Conservation (phyloP, 2,113 vertebrate genomes). For the Phaethornis superciliosus region DNA sequence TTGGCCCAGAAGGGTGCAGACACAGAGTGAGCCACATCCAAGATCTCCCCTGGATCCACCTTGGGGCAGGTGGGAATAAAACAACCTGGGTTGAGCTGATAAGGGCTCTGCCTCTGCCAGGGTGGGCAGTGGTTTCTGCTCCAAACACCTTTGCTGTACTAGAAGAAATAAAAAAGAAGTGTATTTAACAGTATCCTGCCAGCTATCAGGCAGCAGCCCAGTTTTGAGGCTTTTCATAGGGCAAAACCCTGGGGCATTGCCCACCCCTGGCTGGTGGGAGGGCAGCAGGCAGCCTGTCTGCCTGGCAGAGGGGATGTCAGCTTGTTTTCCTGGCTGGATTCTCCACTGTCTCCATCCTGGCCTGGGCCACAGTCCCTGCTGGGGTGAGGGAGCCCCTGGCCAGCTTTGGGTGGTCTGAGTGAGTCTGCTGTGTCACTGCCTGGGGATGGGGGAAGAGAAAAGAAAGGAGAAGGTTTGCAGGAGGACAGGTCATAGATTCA, state of each 20-base stretch:
- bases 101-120: not conserved
- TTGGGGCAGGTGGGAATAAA: not conserved
- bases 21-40: fast-evolving
- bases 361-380: not conserved
- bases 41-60: not conserved
- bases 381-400: not conserved
- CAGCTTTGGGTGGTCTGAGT: not conserved
- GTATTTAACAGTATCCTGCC: not conserved
- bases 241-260: not conserved
- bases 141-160: not conserved
- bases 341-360: not conserved
- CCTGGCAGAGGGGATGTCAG: not conserved
- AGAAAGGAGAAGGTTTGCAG: not conserved
- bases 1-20: not conserved
- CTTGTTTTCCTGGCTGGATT: not conserved
- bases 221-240: not conserved
- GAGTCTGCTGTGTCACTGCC: not conserved
- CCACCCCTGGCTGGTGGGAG: not conserved
- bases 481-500: not conserved
- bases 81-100: not conserved
- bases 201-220: not conserved
- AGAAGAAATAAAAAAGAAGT: not conserved
- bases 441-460: not conserved
- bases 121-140: not conserved
- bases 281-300: not conserved